Evolutionary conservation across 2,888 invertebrate species (phyloP).

Genomic region (Byasa hedistus): DNA sequence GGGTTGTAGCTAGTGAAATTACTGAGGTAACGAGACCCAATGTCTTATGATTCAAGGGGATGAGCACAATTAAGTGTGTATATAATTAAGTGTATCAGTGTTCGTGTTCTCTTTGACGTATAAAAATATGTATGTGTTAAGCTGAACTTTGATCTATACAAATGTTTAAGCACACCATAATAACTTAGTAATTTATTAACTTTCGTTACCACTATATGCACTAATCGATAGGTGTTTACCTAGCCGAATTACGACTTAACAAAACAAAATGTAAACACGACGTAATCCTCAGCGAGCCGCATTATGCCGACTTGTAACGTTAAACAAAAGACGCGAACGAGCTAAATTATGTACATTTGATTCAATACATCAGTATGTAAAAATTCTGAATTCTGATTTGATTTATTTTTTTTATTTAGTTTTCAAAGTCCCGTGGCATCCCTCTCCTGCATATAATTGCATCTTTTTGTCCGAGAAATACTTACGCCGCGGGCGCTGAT

Average conservation of each 20-base stretch:
- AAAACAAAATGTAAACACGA: neutral
- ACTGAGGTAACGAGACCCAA: no score
- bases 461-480: conserved; percentile 76
- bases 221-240: neutral
- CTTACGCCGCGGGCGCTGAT: conserved; percentile 73
- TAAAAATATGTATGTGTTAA: no score
- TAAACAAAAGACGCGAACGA: conserved; percentile 14
- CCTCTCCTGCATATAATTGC: conserved; percentile 74
- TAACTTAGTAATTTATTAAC: neutral
- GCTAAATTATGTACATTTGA: conserved; percentile 21
- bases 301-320: conserved; percentile 1
- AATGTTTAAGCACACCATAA: neutral
- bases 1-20: no score
- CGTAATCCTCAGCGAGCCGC: neutral
- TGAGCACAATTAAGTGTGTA: no score
- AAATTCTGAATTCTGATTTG: conserved; percentile 44
- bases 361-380: conserved; percentile 10
- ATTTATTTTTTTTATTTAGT: conserved; percentile 54
- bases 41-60: no score
- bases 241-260: neutral
- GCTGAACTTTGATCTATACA: no score
- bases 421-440: conserved; percentile 41
- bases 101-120: no score
- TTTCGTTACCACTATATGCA: neutral
- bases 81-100: no score